Evolutionary conservation across 2,888 invertebrate genomes (phyloP), one percentile per base, ranked within the genome.

Genomic region (Helobdella robusta): DNA sequence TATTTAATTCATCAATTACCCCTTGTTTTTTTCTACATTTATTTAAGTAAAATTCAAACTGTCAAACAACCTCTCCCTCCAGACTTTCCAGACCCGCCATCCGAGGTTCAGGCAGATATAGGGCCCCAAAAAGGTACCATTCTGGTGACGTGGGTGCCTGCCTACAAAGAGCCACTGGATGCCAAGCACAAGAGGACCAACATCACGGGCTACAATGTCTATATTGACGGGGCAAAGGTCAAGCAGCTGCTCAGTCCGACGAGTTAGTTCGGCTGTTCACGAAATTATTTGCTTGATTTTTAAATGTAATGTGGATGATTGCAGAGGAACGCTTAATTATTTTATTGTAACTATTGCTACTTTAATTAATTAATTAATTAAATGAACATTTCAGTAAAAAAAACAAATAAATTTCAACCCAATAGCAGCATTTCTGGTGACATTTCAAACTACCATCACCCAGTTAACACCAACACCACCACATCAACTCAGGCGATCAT

Each of bases 121-220:
- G 97, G 98, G 73, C 98, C 98, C 75, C 97, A 97, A 84, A 94
- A 95, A 82, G 95, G 95, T 77, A 95, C 94, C 72, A 85, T 98
- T 77, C 85, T 98, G 80, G 91, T 98, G 78, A 97, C 97, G 74
- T 98, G 98, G 98, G 88, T 92, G 81, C 97, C 98, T 5, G 62
- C 61, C 28, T 30, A 60, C n/a, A 62, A 30, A 50, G 62, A 62
- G 15, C 23, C 44, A 23, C 20, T 28, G 20, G 46, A 44, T 15
- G 20, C 50, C 30, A 44, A 20, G 8, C 23, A 15, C 1, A 36
- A 44, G 8, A 62, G 32, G 30, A 65, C 46, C 30, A 64, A 59
- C 60, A 48, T 67, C n/a, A 67, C 64, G 15, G 67, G 67, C 15
- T 67, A 67, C 46, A 58, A 28, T 40, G 64, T 67, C 5, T 67